Percentiles rank a stretch among this genome's conserved stretches.
Conservation (phyloP, 2,113 vertebrate genomes). For the Myrmecobius fasciatus region DNA sequence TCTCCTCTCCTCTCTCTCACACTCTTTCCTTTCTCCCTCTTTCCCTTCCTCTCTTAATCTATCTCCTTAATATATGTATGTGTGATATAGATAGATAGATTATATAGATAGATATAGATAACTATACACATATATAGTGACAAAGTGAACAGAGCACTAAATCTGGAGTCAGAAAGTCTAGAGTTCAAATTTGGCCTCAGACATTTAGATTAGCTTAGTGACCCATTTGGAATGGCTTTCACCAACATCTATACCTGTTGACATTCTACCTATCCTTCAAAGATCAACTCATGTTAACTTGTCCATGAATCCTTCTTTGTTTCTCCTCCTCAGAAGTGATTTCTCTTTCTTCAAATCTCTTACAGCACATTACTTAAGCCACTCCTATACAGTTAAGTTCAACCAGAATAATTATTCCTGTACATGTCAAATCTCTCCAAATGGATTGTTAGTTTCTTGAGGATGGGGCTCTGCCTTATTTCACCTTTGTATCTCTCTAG, state of each 20-base stretch:
- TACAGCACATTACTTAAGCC: neutral
- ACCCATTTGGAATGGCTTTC: neutral
- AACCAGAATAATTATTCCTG: neutral
- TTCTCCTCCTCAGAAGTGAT: neutral
- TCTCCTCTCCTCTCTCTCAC: too few relatives aligned
- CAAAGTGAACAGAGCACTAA: neutral
- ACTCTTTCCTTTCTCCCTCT: too few relatives aligned
- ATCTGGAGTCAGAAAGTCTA: neutral
- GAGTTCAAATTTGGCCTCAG: neutral
- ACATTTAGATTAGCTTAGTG: neutral
- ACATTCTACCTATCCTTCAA: neutral
- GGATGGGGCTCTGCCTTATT: neutral
- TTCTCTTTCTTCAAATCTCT: neutral
- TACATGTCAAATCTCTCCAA: neutral
- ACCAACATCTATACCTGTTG: neutral
- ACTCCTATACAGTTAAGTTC: neutral
- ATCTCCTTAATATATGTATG: too few relatives aligned
- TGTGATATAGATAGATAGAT: too few relatives aligned
- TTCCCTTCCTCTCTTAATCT: too few relatives aligned
- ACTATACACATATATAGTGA: neutral
- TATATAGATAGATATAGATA: too few relatives aligned
- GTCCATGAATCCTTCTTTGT: neutral
- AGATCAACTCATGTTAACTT: neutral
- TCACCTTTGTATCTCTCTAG: neutral
- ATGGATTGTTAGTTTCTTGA: neutral